Conservation (phyloP, 2,113 vertebrate genomes). For the Euleptes europaea region DNA sequence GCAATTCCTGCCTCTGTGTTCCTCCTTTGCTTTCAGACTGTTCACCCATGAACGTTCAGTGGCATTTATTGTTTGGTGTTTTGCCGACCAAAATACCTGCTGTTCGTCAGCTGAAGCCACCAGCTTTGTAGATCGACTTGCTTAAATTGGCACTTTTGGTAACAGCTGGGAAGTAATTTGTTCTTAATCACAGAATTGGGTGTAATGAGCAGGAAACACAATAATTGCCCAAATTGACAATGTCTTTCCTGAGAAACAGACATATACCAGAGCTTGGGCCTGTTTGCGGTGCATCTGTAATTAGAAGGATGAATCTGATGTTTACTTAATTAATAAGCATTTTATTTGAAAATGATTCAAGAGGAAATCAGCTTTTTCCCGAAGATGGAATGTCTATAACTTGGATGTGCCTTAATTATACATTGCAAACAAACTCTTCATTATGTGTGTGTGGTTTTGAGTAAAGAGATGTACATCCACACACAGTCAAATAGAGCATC, state of each 20-base stretch:
- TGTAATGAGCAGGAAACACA: background rate
- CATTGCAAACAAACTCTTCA: background rate
- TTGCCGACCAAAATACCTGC: background rate
- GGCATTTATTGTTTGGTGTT: too few relatives aligned
- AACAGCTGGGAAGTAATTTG: slow-evolving; percentile 11
- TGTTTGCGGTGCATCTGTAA: background rate
- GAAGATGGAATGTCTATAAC: background rate
- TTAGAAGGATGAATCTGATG: slow-evolving; percentile 28
- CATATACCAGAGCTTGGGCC: background rate
- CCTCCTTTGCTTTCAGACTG: slow-evolving; percentile 32
- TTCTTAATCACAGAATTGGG: background rate
- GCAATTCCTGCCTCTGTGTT: slow-evolving; percentile 24
- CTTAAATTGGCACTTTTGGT: slow-evolving; percentile 25
- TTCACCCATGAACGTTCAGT: slow-evolving; percentile 16
- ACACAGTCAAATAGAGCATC: background rate
- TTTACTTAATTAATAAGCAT: slow-evolving; percentile 1
- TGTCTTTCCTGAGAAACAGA: slow-evolving; percentile 32
- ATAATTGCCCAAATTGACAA: slow-evolving; percentile 10
- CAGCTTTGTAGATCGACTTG: background rate
- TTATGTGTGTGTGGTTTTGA: background rate
- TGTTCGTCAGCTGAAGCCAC: slow-evolving; percentile 2
- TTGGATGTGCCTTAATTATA: background rate
- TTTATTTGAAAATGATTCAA: slow-evolving; percentile 6
- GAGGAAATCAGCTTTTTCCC: background rate
- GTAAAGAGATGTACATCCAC: background rate